Percentiles rank a stretch among this genome's conserved stretches.
These are phyloP conservation scores for Gavia stellata DNA, from an alignment of 2,113 vertebrate species.

Conservation along the genomic window DNA sequence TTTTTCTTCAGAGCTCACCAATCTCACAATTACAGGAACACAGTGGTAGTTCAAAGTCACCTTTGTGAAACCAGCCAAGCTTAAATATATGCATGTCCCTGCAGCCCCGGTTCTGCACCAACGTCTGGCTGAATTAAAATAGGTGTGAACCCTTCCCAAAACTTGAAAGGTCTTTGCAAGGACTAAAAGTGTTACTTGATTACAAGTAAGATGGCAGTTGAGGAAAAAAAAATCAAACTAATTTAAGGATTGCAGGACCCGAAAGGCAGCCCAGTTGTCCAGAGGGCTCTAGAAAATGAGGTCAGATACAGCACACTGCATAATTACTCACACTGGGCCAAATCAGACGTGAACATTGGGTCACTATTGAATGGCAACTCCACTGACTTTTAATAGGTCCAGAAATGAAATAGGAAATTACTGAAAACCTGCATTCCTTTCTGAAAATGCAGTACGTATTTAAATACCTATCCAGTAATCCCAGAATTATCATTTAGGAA, in stretches of 20 bases:
- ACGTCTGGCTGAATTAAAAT: background rate
- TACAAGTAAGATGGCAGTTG: background rate
- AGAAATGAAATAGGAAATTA: background rate
- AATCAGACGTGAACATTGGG: background rate
- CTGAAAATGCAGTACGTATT: background rate
- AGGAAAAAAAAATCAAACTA: background rate
- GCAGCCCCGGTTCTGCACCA: slow-evolving; percentile 4
- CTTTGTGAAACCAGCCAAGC: background rate
- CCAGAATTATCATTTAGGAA: background rate
- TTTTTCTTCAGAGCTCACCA: background rate
- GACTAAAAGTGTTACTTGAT: background rate
- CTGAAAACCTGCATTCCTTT: background rate
- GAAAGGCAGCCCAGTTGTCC: background rate
- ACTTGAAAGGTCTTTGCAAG: slow-evolving; percentile 15
- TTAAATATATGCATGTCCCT: background rate
- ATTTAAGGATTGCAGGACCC: background rate
- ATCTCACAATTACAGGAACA: background rate
- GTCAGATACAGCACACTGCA: background rate
- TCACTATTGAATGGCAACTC: background rate
- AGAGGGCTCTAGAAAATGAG: background rate
- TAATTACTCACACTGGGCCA: background rate
- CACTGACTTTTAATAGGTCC: background rate
- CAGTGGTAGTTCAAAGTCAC: slow-evolving; percentile 28
- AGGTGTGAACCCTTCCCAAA: background rate
- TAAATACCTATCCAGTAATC: background rate